These are phyloP conservation scores for Bactericera cockerelli DNA, from an alignment of 1,140 invertebrate genomes.

Conservation along the genomic window DNA sequence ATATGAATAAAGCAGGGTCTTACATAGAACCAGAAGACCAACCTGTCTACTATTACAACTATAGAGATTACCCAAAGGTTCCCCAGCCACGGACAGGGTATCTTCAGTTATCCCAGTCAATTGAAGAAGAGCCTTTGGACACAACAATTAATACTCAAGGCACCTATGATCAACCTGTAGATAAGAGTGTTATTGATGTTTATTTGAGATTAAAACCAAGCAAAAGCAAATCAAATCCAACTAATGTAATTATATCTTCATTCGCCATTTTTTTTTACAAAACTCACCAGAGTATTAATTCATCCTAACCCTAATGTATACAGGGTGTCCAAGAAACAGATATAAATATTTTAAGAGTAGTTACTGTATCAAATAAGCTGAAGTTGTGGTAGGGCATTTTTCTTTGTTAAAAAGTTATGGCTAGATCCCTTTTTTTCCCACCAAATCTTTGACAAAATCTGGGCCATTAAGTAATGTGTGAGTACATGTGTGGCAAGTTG, in stretches of 20 bases:
- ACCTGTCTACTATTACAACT: not conserved
- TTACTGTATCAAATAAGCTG: too few relatives aligned
- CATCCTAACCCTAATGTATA: too few relatives aligned
- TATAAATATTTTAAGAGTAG: too few relatives aligned
- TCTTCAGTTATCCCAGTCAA: not conserved
- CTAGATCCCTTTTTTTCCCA: too few relatives aligned
- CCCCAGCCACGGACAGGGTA: not conserved
- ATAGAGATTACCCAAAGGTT: slow-evolving; percentile 4
- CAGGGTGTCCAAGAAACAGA: too few relatives aligned
- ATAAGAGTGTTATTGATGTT: not conserved
- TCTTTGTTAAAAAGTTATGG: too few relatives aligned
- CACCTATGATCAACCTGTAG: not conserved
- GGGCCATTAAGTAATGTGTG: too few relatives aligned
- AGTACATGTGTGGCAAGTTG: too few relatives aligned
- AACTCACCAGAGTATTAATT: too few relatives aligned
- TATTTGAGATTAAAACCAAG: not conserved
- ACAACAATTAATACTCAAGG: not conserved
- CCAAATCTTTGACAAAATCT: too few relatives aligned
- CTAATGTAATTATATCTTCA: not conserved
- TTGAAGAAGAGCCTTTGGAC: not conserved
- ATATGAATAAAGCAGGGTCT: not conserved
- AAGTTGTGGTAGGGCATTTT: too few relatives aligned
- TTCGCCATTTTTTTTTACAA: too few relatives aligned
- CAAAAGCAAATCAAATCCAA: not conserved
- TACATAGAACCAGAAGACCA: not conserved